Conservation (phyloP, 2,797 vertebrate species). For the Delichon dasypus region DNA sequence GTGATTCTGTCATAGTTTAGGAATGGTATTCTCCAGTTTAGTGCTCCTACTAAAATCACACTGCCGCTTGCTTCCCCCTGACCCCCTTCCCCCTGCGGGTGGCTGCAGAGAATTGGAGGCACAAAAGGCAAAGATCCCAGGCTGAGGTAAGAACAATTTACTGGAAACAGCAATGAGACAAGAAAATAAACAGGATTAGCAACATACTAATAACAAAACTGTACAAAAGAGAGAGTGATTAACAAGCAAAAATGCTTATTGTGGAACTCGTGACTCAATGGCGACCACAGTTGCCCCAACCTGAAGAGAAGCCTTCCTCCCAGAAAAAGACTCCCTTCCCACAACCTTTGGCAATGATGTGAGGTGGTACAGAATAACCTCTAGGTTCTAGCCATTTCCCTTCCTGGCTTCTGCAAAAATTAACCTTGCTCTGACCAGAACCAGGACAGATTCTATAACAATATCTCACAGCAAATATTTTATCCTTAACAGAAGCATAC, state of each 20-base stretch:
- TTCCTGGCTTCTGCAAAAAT: not conserved
- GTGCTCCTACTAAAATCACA: not conserved
- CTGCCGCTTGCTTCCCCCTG: accelerated
- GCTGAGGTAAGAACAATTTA: not conserved
- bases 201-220: not conserved
- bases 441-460: not conserved
- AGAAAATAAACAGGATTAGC: not conserved
- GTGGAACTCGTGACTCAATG: accelerated
- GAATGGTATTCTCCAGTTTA: not conserved
- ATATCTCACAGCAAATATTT: not conserved
- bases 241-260: not conserved
- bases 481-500: not conserved
- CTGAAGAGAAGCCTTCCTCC: not conserved
- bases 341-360: not conserved
- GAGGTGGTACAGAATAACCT: not conserved
- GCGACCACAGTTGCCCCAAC: accelerated
- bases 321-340: not conserved
- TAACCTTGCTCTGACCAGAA: not conserved
- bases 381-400: not conserved
- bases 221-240: not conserved
- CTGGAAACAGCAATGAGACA: not conserved
- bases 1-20: not conserved
- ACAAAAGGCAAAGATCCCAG: not conserved
- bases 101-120: not conserved
- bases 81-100: accelerated